Evolutionary conservation across 2,113 vertebrate genomes (phyloP), one percentile per base, ranked within the genome.

Genomic region (Protomyctophum bolini): DNA sequence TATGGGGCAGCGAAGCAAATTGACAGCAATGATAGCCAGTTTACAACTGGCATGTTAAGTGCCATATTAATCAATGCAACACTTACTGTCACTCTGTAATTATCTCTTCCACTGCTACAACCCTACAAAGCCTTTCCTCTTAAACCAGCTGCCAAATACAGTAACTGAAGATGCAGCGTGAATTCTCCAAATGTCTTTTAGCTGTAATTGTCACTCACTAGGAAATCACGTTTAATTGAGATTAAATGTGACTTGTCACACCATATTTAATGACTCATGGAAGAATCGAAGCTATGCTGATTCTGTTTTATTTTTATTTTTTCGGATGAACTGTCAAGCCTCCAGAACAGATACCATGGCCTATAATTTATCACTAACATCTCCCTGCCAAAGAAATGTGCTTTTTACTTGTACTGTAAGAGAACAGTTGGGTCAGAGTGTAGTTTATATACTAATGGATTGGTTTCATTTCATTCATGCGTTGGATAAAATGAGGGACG

Each of bases 321-420:
- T 41, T 41, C 3, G 1, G 33, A 41, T 41, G 33, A 41, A 6
- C 33, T 41, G 33, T 41, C 33, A 41, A 4, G 33, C 33, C 33
- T 41, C 33, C 33, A 41, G 5, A 41, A 41, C 33, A 41, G 33
- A 41, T 6, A 41, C 33, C 33, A 41, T 41, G 4, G 33, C 33
- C 33, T 41, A 41, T 41, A 41, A 41, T 41, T 41, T 41, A 41
- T 41, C 33, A 4, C 33, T 41, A 6, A 41, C 33, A 56, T 66
- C 15, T 1, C 61, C 49, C 66, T 70, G 63, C 73, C 60, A 50
- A 11, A 51, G 41, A 62, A 28, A 58, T 10, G 56, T 28, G 8
- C 71, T 66, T 84, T 77, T 63, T 63, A 77, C 66, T 58, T 68
- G 72, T 73, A 63, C 63, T 81, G 59, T 70, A 60, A 47, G 68